Evolutionary conservation across 35 echinoderm and acorn worm genomes (phyloP).

Genomic region (Lytechinus variegatus): DNA sequence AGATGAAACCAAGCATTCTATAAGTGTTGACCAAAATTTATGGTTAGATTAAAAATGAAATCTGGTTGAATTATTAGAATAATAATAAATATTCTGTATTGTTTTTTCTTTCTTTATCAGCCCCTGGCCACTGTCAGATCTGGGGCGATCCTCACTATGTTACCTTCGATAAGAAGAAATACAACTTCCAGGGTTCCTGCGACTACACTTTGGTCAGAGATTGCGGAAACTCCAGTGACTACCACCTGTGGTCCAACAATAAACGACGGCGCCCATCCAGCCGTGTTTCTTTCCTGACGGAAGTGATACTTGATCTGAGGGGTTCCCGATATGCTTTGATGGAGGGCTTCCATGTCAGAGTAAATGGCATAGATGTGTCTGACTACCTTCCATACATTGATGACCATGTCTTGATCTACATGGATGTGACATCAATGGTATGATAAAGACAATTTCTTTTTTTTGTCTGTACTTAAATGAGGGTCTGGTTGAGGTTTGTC

Average conservation of each 20-base stretch:
- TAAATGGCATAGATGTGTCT: slow-evolving; percentile 59
- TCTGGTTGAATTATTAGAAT: too few species aligned
- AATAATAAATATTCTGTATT: neutral
- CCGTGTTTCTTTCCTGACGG: slow-evolving; percentile 58
- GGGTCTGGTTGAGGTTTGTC: too few species aligned
- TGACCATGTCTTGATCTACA: neutral
- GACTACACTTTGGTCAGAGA: slow-evolving; percentile 78
- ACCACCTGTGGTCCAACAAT: slow-evolving; percentile 71
- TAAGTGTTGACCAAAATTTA: too few species aligned
- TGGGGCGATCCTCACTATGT: slow-evolving; percentile 86
- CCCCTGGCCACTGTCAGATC: slow-evolving; percentile 59
- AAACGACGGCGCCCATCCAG: slow-evolving; percentile 45
- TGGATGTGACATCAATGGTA: slow-evolving; percentile 24
- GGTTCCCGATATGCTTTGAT: slow-evolving; percentile 55
- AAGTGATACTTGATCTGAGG: slow-evolving; percentile 52
- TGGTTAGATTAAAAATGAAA: too few species aligned
- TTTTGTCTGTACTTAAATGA: too few species aligned
- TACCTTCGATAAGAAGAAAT: slow-evolving; percentile 67
- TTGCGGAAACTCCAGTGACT: slow-evolving; percentile 53
- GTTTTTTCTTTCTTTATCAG: neutral
- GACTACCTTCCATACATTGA: slow-evolving; percentile 32
- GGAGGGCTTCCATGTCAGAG: slow-evolving; percentile 47
- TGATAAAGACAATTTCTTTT: neutral
- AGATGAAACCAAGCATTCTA: too few species aligned
- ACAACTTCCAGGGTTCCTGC: slow-evolving; percentile 83